These are phyloP conservation scores for Apamea crenata DNA, from an alignment of 2,888 invertebrate species.

Conservation along the genomic window DNA sequence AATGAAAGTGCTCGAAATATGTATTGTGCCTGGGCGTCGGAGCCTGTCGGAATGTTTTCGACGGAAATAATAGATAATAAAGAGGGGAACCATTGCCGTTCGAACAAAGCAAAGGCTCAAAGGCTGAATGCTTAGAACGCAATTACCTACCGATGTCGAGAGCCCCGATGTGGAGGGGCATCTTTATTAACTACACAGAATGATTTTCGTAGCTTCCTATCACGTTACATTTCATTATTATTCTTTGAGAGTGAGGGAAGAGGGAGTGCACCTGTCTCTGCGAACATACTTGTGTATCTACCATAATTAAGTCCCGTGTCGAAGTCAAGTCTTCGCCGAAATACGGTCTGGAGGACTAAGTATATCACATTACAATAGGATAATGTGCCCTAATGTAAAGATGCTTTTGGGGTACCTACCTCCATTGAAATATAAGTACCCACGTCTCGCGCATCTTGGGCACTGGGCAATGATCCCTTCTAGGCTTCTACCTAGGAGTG, in stretches of 20 bases:
- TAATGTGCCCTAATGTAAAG: background rate
- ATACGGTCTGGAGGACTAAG: background rate
- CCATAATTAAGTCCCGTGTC: background rate
- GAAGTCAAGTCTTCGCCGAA: background rate
- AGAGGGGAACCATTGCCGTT: constrained; percentile 73
- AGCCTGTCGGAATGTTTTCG: constrained; percentile 76
- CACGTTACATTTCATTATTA: constrained; percentile 6
- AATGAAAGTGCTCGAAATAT: constrained; percentile 70
- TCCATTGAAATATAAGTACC: background rate
- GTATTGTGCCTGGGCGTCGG: constrained; percentile 69
- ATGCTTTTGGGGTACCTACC: background rate
- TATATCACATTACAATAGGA: background rate
- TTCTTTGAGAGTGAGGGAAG: background rate
- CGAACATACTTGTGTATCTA: background rate
- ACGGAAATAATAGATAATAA: constrained; percentile 79
- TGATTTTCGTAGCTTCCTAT: constrained; percentile 24
- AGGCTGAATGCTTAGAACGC: constrained; percentile 78
- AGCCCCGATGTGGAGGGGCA: constrained; percentile 61
- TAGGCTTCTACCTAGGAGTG: background rate
- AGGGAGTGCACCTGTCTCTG: background rate
- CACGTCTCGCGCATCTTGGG: background rate
- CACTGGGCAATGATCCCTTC: background rate
- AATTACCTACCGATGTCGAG: constrained; percentile 80
- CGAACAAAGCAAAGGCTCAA: constrained; percentile 81
- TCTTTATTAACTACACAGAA: constrained; percentile 69